Evolutionary conservation across 2,113 vertebrate genomes (phyloP).

Genomic region (Etheostoma cragini): DNA sequence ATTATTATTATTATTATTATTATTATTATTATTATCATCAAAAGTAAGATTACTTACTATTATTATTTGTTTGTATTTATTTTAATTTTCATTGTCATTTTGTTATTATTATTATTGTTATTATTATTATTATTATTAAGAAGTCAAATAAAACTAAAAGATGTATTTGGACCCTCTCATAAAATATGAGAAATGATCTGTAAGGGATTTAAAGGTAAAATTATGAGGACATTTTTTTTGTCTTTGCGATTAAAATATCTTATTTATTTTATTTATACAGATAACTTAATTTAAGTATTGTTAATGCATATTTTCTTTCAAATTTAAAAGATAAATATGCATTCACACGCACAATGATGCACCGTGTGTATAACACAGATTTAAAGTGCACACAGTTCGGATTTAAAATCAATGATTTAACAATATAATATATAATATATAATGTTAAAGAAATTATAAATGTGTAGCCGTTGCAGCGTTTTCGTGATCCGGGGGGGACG

Average conservation of each 20-base stretch:
- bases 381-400: background rate
- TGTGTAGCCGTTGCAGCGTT: background rate
- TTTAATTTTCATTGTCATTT: too few relatives aligned
- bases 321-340: background rate
- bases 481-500: constrained; percentile 25
- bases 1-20: background rate
- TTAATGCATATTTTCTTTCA: background rate
- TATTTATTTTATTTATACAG: background rate
- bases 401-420: background rate
- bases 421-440: background rate
- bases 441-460: background rate
- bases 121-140: background rate
- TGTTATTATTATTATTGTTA: background rate
- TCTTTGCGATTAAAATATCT: background rate
- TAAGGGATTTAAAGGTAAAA: background rate
- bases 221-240: background rate
- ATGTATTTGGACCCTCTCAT: background rate
- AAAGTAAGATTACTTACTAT: too few relatives aligned
- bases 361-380: background rate
- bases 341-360: background rate
- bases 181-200: background rate
- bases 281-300: background rate
- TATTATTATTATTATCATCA: background rate
- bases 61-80: too few relatives aligned
- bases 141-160: background rate